Evolutionary conservation across 1,140 invertebrate species (phyloP).

Genomic region (Neomicropteryx cornuta): DNA sequence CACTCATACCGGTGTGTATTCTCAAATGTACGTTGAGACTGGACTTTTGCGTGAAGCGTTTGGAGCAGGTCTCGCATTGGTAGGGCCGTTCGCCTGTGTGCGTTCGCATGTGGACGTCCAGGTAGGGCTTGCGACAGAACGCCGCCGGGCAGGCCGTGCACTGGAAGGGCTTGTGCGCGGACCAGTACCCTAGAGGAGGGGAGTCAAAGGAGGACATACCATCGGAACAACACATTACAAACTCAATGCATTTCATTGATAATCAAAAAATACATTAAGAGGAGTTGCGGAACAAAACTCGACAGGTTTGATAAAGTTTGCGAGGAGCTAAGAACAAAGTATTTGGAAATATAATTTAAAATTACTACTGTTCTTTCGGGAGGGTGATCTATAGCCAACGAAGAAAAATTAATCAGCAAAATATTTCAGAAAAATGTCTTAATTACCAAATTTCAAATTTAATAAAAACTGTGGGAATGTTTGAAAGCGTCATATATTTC

Average conservation of each 20-base stretch:
- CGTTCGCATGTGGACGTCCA: slow-evolving; percentile 66
- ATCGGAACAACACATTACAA: no score
- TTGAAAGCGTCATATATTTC: no score
- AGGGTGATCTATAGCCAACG: no score
- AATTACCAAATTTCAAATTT: no score
- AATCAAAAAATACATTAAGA: no score
- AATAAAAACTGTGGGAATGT: no score
- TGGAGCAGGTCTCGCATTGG: slow-evolving; percentile 55
- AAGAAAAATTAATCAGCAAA: no score
- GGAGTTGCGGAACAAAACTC: background rate
- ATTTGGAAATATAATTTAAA: no score
- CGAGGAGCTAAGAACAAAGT: no score
- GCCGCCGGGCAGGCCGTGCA: slow-evolving; percentile 57
- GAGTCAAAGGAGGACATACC: slow-evolving; percentile 11
- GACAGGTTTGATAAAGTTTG: background rate
- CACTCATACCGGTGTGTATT: slow-evolving; percentile 58
- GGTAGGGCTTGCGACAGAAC: slow-evolving; percentile 56
- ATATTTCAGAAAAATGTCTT: no score
- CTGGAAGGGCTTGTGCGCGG: slow-evolving; percentile 40
- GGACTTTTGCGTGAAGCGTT: slow-evolving; percentile 56
- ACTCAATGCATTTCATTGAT: no score
- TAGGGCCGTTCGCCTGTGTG: slow-evolving; percentile 60
- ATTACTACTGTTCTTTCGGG: no score
- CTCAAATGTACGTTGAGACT: slow-evolving; percentile 65
- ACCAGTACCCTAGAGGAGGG: slow-evolving; percentile 15